Conservation (phyloP, 2,797 vertebrate species). For the Sciaenops ocellatus region DNA sequence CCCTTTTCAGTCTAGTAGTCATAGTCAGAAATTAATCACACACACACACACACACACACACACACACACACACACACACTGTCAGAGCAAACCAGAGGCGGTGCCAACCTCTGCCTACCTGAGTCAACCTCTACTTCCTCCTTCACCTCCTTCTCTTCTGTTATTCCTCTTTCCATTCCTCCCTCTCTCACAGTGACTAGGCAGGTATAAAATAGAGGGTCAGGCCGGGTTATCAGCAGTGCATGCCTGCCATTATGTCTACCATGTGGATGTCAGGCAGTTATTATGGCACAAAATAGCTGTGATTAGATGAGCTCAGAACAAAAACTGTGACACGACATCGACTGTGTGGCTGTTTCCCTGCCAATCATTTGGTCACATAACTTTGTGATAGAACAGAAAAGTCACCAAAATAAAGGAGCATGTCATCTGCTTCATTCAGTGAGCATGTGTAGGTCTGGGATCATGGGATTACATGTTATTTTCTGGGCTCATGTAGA, state of each 20-base stretch:
- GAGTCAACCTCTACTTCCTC: slow-evolving; percentile 55
- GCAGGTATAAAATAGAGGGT: slow-evolving; percentile 44
- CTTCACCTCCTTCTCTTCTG: slow-evolving; percentile 9
- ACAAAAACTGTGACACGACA: slow-evolving; percentile 41
- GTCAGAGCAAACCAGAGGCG: slow-evolving; percentile 58
- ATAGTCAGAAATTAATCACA: neutral
- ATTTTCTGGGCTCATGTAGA: slow-evolving; percentile 28
- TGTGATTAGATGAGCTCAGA: slow-evolving; percentile 52
- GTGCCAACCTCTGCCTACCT: slow-evolving; percentile 29
- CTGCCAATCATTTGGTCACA: slow-evolving; percentile 15
- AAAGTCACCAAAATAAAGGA: slow-evolving; percentile 25
- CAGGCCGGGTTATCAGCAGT: slow-evolving; percentile 36
- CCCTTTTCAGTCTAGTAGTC: slow-evolving; percentile 8
- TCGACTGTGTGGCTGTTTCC: neutral
- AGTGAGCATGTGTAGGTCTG: slow-evolving; percentile 19
- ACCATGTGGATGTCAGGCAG: slow-evolving; percentile 23
- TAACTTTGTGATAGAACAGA: slow-evolving; percentile 6
- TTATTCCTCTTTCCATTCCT: slow-evolving; percentile 19
- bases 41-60: neutral
- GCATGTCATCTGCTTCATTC: slow-evolving; percentile 13
- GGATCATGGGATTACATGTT: slow-evolving; percentile 61
- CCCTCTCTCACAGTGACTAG: slow-evolving; percentile 42
- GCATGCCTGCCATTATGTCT: slow-evolving; percentile 23
- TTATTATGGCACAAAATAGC: slow-evolving; percentile 45
- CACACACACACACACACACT: slow-evolving; percentile 16